Percentiles rank a stretch among this genome's conserved stretches.
Evolutionary conservation across 1,140 invertebrate genomes (phyloP).

Genomic region (Dendrolimus punctatus): DNA sequence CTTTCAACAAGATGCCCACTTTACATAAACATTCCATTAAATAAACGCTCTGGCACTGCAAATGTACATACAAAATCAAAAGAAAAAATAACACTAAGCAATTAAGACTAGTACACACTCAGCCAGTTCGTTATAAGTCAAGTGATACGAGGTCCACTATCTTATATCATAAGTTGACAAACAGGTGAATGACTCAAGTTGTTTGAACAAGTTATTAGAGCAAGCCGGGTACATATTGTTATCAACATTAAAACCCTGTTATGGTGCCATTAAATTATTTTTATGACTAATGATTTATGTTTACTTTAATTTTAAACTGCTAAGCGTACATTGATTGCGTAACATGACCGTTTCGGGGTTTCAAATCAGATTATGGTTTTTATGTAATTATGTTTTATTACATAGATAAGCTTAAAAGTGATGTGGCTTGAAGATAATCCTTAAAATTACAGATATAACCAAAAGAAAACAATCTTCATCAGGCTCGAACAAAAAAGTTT

Average conservation of each 20-base stretch:
- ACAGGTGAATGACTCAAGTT: slow-evolving; percentile 40
- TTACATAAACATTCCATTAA: no score
- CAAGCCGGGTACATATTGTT: slow-evolving; percentile 15
- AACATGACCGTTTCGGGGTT: slow-evolving; percentile 1
- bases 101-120: background rate
- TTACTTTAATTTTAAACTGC: background rate
- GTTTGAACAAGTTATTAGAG: slow-evolving; percentile 26
- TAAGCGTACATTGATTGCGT: slow-evolving; percentile 1
- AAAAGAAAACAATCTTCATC: no score
- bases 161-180: slow-evolving; percentile 38
- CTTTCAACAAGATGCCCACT: no score
- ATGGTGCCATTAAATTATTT: slow-evolving; percentile 21
- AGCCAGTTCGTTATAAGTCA: slow-evolving; percentile 22
- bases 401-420: background rate
- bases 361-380: slow-evolving; percentile 4
- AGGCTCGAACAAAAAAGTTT: no score
- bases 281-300: slow-evolving; percentile 12
- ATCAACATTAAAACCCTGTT: slow-evolving; percentile 38
- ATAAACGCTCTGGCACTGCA: background rate
- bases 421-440: no score
- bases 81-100: background rate
- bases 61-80: background rate
- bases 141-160: slow-evolving; percentile 26
- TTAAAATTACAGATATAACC: no score
- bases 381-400: background rate